phyloP scores from a whole-genome alignment of 2,888 invertebrate genomes.

The Cistogaster globosa region DNA sequence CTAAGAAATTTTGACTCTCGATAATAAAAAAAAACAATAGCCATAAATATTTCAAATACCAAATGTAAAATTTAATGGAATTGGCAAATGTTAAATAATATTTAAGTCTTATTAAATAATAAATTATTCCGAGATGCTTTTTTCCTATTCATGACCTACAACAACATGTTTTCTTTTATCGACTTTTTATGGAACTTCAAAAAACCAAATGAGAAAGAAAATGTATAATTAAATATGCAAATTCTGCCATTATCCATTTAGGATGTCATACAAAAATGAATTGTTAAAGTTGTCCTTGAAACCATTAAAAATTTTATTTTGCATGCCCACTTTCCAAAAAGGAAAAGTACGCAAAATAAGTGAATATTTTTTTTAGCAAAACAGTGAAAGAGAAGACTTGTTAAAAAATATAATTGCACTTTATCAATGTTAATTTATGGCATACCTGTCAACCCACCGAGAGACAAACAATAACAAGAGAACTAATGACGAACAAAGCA shows the following conservation, averaged over 20 bases:
- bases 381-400: not conserved
- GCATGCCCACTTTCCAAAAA: slow-evolving; percentile 51
- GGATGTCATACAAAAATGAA: not conserved
- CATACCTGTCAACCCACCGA: slow-evolving; percentile 49
- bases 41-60: no score
- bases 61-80: no score
- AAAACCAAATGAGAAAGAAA: not conserved
- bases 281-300: slow-evolving; percentile 48
- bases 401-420: slow-evolving; percentile 35
- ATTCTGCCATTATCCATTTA: slow-evolving; percentile 9
- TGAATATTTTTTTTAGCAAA: not conserved
- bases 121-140: no score
- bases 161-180: not conserved
- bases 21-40: no score
- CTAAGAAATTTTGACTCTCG: no score
- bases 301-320: slow-evolving; percentile 61
- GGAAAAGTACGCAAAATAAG: not conserved
- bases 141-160: not conserved
- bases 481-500: slow-evolving; percentile 13
- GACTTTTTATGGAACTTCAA: slow-evolving; percentile 23
- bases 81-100: no score
- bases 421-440: slow-evolving; percentile 54
- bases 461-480: slow-evolving; percentile 22
- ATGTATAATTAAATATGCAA: slow-evolving; percentile 50
- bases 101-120: no score